Evolutionary conservation across 2,797 vertebrate genomes (phyloP), one percentile per base, ranked within the genome.

Genomic region (Borostomias antarcticus): DNA sequence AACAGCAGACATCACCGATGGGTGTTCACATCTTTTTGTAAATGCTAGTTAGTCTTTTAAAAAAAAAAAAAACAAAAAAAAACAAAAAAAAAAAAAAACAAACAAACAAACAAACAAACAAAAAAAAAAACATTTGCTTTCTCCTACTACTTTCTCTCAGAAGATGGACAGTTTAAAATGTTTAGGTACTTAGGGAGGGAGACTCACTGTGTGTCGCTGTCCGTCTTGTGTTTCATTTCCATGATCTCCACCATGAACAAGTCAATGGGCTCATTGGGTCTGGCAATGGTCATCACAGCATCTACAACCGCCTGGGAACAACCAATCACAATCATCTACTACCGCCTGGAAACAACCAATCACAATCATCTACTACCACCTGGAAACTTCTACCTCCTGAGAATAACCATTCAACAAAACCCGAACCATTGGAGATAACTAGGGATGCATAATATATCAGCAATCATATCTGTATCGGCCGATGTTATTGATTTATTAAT

Each of bases 181-280:
- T n/a, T n/a, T n/a, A n/a, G n/a, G 35, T 37, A 11, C 13, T 29
- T 23, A 6, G 30, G 37, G 4, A 40, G 8, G 50, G 35, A 37
- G 40, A 92, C 96, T 91, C 79, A 98, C 98, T 93, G 90, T 69
- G 97, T 98, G 73, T 98, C 96, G 0, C 95, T 96, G 81, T 98
- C 98, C 0, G 95, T 97, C 88, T 98, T 98, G 81, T 99, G 98
- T 68, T 94, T 99, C 98, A 99, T 99, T 84, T 99, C 96, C 96
- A 99, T 98, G 58, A 98, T 98, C 79, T 99, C 98, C 76, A 99
- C 94, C 97, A 99, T 99, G 89, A 90, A 96, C 35, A 99, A 91
- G 78, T 99, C 96, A 19, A 96, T 95, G 56, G 95, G 91, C 69
- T 98, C 97, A n/a, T 91, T 91, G 47, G 93, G 92, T 77, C 93